These are phyloP conservation scores for Scrobipalpa costella DNA, from an alignment of 2,888 invertebrate genomes.

Conservation along the genomic window DNA sequence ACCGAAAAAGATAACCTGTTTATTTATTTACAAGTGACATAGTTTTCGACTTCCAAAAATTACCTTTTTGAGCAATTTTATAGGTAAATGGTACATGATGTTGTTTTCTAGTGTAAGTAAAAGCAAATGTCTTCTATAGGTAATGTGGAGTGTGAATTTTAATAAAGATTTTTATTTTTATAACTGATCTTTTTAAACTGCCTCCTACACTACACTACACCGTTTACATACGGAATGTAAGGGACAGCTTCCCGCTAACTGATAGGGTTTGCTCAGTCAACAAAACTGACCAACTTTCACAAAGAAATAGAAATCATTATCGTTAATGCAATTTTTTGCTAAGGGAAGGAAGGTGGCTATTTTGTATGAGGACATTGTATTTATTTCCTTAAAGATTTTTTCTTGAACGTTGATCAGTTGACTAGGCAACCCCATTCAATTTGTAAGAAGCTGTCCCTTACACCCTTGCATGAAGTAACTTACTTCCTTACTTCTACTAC, in stretches of 20 bases:
- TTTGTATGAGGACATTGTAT: too few relatives aligned
- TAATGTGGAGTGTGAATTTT: constrained; percentile 71
- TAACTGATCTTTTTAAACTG: constrained; percentile 11
- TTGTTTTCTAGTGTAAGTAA: constrained; percentile 65
- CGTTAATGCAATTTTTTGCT: too few relatives aligned
- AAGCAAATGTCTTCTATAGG: constrained; percentile 64
- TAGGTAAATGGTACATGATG: constrained; percentile 46
- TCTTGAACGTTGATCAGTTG: too few relatives aligned
- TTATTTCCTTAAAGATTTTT: too few relatives aligned
- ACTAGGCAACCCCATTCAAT: too few relatives aligned
- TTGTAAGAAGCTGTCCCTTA: background rate
- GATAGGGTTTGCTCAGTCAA: background rate
- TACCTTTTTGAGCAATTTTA: constrained; percentile 61
- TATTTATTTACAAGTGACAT: background rate
- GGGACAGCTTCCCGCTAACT: background rate
- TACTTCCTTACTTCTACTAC: too few relatives aligned
- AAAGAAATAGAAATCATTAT: too few relatives aligned
- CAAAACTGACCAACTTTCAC: background rate
- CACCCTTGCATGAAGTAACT: too few relatives aligned
- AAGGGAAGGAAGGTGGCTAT: too few relatives aligned
- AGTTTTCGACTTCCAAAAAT: constrained; percentile 20
- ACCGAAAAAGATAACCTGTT: background rate
- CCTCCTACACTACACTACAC: too few relatives aligned
- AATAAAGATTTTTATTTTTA: constrained; percentile 77
- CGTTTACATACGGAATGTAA: too few relatives aligned